Evolutionary conservation across 1,140 invertebrate genomes (phyloP).

Genomic region (Philaenus spumarius): DNA sequence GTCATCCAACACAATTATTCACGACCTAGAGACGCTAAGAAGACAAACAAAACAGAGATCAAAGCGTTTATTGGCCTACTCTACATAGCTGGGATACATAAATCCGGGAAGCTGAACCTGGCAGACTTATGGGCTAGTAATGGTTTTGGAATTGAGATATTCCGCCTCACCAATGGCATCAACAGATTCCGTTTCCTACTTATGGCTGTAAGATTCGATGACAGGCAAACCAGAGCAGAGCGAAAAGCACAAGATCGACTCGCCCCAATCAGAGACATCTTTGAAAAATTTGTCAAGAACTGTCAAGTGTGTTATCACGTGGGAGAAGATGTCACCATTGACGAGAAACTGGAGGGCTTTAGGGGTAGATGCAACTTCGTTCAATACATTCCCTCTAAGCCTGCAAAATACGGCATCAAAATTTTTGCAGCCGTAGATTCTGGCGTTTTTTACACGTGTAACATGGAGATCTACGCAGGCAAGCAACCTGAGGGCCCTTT

Average conservation of each 20-base stretch:
- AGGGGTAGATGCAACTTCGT: slow-evolving; percentile 36
- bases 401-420: slow-evolving; percentile 40
- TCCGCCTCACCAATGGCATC: too few relatives aligned
- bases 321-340: slow-evolving; percentile 28
- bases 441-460: slow-evolving; percentile 30
- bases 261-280: slow-evolving; percentile 26
- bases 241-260: slow-evolving; percentile 25
- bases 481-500: slow-evolving; percentile 16
- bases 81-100: too few relatives aligned
- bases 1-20: too few relatives aligned
- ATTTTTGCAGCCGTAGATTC: slow-evolving; percentile 31
- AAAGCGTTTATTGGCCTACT: too few relatives aligned
- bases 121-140: too few relatives aligned
- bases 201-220: slow-evolving; percentile 33
- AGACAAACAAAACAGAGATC: too few relatives aligned
- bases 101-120: too few relatives aligned
- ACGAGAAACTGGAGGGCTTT: slow-evolving; percentile 37
- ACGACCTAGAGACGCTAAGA: too few relatives aligned
- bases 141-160: too few relatives aligned
- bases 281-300: slow-evolving; percentile 27
- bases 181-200: too few relatives aligned
- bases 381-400: slow-evolving; percentile 42
- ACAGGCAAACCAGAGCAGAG: slow-evolving; percentile 28
- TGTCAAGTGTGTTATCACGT: slow-evolving; percentile 21
- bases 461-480: slow-evolving; percentile 32